These are phyloP conservation scores for Benthosema pterotum DNA, from an alignment of 2,797 vertebrate species.

Conservation along the genomic window DNA sequence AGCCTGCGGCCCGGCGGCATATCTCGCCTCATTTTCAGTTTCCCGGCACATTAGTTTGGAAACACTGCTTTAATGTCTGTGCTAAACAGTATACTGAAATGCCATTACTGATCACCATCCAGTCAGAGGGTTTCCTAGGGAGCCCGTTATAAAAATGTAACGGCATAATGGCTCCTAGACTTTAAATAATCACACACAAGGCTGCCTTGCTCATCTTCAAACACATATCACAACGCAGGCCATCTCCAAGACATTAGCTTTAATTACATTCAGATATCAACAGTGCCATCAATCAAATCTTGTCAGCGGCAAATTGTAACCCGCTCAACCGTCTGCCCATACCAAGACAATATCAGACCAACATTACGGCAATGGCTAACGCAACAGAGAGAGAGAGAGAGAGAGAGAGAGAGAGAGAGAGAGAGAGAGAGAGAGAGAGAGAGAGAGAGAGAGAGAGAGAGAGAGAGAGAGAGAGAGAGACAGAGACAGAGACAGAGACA, in stretches of 20 bases:
- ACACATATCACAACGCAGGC: slow-evolving; percentile 5
- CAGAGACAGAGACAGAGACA: no score
- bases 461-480: no score
- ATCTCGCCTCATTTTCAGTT: no score
- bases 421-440: no score
- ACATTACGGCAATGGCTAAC: slow-evolving; percentile 4
- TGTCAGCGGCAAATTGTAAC: slow-evolving; percentile 75
- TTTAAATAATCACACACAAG: slow-evolving; percentile 54
- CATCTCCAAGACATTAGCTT: slow-evolving; percentile 58
- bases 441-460: no score
- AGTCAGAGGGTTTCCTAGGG: slow-evolving; percentile 2
- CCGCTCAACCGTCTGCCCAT: slow-evolving; percentile 34
- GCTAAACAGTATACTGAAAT: slow-evolving; percentile 13
- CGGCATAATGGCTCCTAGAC: slow-evolving; percentile 36
- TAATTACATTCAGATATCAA: slow-evolving; percentile 68
- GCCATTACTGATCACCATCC: slow-evolving; percentile 41
- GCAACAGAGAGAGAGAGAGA: not conserved
- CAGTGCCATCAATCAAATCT: slow-evolving; percentile 75
- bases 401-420: no score
- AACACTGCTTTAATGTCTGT: no score
- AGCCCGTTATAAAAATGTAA: no score
- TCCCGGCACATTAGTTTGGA: no score
- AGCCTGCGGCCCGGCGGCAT: no score
- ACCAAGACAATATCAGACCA: slow-evolving; percentile 67
- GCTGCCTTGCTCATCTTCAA: slow-evolving; percentile 54